Conservation (phyloP, 2,113 vertebrate species). For the Okapia johnstoni region DNA sequence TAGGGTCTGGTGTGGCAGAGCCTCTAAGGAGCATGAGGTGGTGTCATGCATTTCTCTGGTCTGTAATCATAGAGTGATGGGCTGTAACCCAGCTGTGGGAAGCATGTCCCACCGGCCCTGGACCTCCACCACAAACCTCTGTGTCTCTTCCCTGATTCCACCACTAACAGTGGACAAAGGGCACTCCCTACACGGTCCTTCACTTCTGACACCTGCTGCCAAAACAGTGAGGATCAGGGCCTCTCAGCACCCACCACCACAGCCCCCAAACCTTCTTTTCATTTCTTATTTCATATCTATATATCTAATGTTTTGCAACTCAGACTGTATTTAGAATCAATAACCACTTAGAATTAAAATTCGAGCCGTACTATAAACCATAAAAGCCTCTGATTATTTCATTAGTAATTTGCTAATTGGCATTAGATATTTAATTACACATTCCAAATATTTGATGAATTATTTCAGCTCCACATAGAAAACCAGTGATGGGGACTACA, state of each 20-base stretch:
- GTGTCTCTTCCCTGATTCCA: not conserved
- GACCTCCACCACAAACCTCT: fast-evolving
- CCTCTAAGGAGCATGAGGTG: fast-evolving
- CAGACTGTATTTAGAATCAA: constrained; percentile 64
- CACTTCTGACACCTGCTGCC: fast-evolving
- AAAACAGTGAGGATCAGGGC: fast-evolving
- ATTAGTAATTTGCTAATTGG: constrained; percentile 76
- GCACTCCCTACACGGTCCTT: fast-evolving
- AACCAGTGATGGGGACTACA: not conserved
- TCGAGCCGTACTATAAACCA: constrained; percentile 61
- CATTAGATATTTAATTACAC: constrained; percentile 77
- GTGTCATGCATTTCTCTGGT: fast-evolving
- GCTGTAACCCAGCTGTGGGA: fast-evolving
- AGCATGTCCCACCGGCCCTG: fast-evolving
- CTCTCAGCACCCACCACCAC: fast-evolving
- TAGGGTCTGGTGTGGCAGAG: no score
- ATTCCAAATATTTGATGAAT: constrained; percentile 73
- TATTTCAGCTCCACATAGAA: constrained; percentile 25
- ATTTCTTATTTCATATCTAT: not conserved
- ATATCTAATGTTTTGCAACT: not conserved
- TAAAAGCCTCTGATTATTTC: constrained; percentile 74
- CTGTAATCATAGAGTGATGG: not conserved
- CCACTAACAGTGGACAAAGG: not conserved
- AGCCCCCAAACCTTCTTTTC: not conserved
- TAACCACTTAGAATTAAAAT: constrained; percentile 73